Evolutionary conservation across 2,888 invertebrate genomes (phyloP), one percentile per base, ranked within the genome.

Genomic region (Ditylenchus weischeri): DNA sequence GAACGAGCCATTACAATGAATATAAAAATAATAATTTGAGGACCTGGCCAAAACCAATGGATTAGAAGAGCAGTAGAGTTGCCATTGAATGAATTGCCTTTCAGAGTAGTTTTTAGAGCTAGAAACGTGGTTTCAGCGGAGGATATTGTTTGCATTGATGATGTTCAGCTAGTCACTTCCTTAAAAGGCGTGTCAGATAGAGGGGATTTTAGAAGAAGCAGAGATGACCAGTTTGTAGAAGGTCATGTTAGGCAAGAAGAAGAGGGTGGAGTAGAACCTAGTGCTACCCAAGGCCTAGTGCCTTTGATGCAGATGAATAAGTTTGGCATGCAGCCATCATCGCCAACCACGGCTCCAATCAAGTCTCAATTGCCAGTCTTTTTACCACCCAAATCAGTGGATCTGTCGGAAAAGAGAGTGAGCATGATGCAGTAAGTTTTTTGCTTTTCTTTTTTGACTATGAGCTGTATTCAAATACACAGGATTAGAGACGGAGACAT

Each of bases 111-210:
- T 19, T 57, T 72, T 36, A 63, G 73, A 18, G 74, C 71, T 15
- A 43, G 69, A 8, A 69, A 67, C 61, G 50, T 74, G n/a, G 64
- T 63, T 54, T 57, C 60, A 35, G 73, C 73, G 0, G 69, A 71
- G 23, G 72, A 72, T 57, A 73, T 72, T 23, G 63, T 72, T 21
- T 69, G 66, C 23, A 50, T 72, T 18, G 72, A 72, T 51, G 70
- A 72, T 47, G 21, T 72, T 19, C 62, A 65, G 35, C 35, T 72
- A 29, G 60, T 62, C 57, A 49, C 43, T 49, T 50, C 50, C 11
- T 60, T 47, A 10, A 54, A 47, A 29, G 54, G 54, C 4, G 54
- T 54, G 13, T 47, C 23, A 19, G 35, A 54, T 57, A 15, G 62
- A 48, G 50, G 62, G 36, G 18, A 60, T 47, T 29, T 57, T 29